These are phyloP conservation scores for Cyanocitta stelleri DNA, from an alignment of 2,113 vertebrate genomes.

Conservation along the genomic window DNA sequence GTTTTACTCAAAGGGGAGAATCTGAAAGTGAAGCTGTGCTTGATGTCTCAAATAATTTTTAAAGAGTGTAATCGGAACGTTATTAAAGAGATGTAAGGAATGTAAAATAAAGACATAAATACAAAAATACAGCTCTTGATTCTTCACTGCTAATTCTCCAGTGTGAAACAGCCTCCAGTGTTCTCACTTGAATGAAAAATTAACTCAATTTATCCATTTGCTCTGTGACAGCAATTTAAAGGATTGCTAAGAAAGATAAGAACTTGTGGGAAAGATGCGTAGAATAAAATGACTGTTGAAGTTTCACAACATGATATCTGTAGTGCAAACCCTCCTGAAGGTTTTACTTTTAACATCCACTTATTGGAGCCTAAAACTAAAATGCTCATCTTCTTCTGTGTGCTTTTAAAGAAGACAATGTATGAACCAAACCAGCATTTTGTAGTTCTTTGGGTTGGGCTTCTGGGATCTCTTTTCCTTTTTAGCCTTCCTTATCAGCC, in stretches of 20 bases:
- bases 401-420: neutral
- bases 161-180: neutral
- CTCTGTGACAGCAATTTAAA: slow-evolving; percentile 21
- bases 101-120: neutral
- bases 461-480: neutral
- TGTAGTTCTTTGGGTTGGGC: neutral
- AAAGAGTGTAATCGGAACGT: neutral
- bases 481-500: neutral
- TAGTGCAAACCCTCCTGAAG: neutral
- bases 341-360: neutral
- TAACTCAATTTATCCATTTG: neutral
- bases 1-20: neutral
- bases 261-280: neutral
- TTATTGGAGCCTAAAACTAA: neutral
- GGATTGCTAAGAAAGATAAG: neutral
- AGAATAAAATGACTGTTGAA: neutral
- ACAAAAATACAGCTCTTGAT: neutral
- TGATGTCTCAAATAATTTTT: neutral
- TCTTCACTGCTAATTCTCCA: neutral
- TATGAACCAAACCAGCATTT: neutral
- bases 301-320: neutral
- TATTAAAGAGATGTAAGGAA: neutral
- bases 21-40: neutral
- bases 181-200: slow-evolving; percentile 5
- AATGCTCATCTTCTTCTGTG: fast-evolving